A percentile compares a stretch with the other conserved stretches of the same genome.
Evolutionary conservation across 2,113 vertebrate species (phyloP).

Genomic region (Desmodus rotundus): DNA sequence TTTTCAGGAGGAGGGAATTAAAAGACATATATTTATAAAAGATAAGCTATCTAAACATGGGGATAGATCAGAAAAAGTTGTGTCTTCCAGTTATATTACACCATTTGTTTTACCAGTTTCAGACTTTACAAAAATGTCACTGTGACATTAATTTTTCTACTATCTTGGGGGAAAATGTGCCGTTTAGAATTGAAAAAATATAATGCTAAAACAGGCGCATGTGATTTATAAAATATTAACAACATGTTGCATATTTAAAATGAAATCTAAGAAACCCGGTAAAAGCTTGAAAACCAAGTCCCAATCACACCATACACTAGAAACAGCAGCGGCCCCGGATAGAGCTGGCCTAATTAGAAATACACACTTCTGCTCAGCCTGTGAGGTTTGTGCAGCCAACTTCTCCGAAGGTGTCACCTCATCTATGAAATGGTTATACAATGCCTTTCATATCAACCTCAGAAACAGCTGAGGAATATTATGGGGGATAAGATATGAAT

Average conservation of each 20-base stretch:
- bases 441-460: background rate
- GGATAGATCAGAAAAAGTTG: background rate
- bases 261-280: background rate
- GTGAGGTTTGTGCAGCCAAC: background rate
- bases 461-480: background rate
- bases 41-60: background rate
- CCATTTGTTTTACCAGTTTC: background rate
- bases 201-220: background rate
- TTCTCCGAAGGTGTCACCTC: background rate
- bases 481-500: background rate
- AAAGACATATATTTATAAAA: background rate
- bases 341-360: background rate
- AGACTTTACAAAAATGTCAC: background rate
- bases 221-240: background rate
- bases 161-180: background rate
- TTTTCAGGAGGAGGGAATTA: background rate
- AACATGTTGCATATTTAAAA: background rate
- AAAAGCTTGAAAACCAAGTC: background rate
- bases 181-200: background rate
- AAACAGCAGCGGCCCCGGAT: background rate
- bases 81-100: background rate
- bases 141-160: background rate
- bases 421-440: background rate
- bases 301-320: fast-evolving
- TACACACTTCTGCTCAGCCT: background rate